A percentile compares a stretch with the other conserved stretches of the same genome.
Conservation (phyloP, 2,888 invertebrate genomes). For the Thumatha senex region DNA sequence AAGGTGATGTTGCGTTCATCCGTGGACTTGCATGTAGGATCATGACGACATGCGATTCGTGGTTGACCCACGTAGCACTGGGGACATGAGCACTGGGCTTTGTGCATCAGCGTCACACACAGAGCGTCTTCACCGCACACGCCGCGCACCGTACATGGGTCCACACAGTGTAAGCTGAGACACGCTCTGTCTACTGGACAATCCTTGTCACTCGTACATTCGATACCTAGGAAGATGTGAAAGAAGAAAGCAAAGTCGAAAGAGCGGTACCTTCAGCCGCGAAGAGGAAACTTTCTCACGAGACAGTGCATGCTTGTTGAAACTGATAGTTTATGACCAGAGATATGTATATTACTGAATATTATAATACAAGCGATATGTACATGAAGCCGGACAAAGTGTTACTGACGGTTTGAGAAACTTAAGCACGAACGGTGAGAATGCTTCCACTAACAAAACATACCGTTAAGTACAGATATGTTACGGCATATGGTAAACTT, state of each 20-base stretch:
- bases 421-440: constrained; percentile 84
- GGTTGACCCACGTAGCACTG: constrained; percentile 94
- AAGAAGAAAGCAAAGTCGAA: constrained; percentile 85
- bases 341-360: constrained; percentile 77
- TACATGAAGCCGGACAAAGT: constrained; percentile 84
- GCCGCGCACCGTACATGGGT: constrained; percentile 94
- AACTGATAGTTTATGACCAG: constrained; percentile 82
- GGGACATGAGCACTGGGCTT: constrained; percentile 94
- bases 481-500: constrained; percentile 35
- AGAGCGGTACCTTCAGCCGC: constrained; percentile 93
- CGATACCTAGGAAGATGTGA: constrained; percentile 88
- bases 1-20: constrained; percentile 83
- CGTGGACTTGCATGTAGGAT: constrained; percentile 89
- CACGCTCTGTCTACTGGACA: constrained; percentile 96
- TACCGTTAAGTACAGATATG: constrained; percentile 54
- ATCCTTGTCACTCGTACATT: constrained; percentile 95
- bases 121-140: constrained; percentile 95
- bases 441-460: constrained; percentile 79
- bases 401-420: constrained; percentile 77
- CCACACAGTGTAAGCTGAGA: constrained; percentile 94
- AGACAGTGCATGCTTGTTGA: constrained; percentile 87
- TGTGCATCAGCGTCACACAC: constrained; percentile 92
- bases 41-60: constrained; percentile 89
- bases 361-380: constrained; percentile 86
- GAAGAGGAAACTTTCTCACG: constrained; percentile 93